These are phyloP conservation scores for Drosophila subsilvestris DNA, from an alignment of 2,888 invertebrate genomes.

Conservation along the genomic window DNA sequence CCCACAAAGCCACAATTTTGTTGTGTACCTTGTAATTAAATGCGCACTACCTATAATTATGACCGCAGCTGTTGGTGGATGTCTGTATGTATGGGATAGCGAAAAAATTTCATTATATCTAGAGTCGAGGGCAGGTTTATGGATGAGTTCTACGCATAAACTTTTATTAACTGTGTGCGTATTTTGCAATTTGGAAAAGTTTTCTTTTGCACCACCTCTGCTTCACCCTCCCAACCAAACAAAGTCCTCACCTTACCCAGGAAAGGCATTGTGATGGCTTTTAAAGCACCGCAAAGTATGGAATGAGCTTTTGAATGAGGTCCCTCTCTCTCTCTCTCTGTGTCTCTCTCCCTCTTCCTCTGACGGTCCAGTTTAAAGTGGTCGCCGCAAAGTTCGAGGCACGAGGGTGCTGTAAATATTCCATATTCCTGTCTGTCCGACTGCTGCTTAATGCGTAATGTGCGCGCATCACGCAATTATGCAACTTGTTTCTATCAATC, in stretches of 20 bases:
- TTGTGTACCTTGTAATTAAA: neutral
- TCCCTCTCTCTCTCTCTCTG: neutral
- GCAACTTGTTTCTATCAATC: slow-evolving; percentile 72
- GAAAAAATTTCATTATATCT: slow-evolving; percentile 73
- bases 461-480: slow-evolving; percentile 48
- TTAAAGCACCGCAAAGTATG: slow-evolving; percentile 23
- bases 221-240: neutral
- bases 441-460: slow-evolving; percentile 23
- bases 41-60: neutral
- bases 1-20: neutral
- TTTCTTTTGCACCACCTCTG: slow-evolving; percentile 3
- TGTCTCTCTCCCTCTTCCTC: neutral
- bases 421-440: slow-evolving; percentile 4
- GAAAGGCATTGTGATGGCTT: slow-evolving; percentile 6
- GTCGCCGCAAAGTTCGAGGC: slow-evolving; percentile 22
- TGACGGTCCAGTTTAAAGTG: slow-evolving; percentile 14
- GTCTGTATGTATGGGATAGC: slow-evolving; percentile 26
- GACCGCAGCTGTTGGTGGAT: neutral
- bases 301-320: slow-evolving; percentile 4
- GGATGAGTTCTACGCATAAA: slow-evolving; percentile 72
- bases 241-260: neutral
- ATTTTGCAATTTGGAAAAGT: slow-evolving; percentile 51
- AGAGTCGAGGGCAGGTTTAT: slow-evolving; percentile 76
- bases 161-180: slow-evolving; percentile 71
- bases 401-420: slow-evolving; percentile 27